phyloP scores from a whole-genome alignment of 2,113 vertebrate species.

The Leptodactylus fuscus region DNA sequence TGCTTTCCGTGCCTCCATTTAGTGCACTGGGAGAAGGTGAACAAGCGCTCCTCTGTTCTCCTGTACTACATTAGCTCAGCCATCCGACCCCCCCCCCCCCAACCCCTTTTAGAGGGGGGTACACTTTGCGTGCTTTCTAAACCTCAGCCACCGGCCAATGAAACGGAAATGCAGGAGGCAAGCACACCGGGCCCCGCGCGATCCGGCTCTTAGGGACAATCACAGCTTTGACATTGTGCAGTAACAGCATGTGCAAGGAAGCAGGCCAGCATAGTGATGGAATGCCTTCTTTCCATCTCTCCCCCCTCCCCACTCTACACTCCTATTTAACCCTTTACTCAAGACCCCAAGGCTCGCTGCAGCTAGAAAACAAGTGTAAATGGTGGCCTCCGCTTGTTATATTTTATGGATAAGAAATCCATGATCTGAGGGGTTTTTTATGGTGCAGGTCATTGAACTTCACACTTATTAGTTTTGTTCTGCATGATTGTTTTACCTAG shows the following conservation, averaged over 20 bases:
- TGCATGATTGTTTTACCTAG: too few relatives aligned
- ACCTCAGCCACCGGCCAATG: slow-evolving; percentile 56
- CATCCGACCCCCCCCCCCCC: not conserved
- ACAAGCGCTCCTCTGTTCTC: slow-evolving; percentile 59
- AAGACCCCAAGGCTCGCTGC: not conserved
- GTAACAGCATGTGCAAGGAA: slow-evolving; percentile 58
- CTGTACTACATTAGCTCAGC: slow-evolving; percentile 51
- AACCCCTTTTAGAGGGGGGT: not conserved
- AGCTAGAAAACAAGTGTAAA: not conserved
- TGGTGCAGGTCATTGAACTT: too few relatives aligned
- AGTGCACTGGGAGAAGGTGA: slow-evolving; percentile 48
- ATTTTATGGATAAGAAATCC: not conserved
- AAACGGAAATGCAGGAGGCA: slow-evolving; percentile 59
- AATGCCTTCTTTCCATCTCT: slow-evolving; percentile 47
- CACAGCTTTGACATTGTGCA: slow-evolving; percentile 61
- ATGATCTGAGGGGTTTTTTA: too few relatives aligned
- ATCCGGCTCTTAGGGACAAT: slow-evolving; percentile 57
- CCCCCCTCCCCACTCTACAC: slow-evolving; percentile 11
- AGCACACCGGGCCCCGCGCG: slow-evolving; percentile 45
- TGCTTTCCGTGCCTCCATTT: slow-evolving; percentile 41
- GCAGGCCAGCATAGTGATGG: slow-evolving; percentile 54
- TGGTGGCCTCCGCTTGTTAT: not conserved
- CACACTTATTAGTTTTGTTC: too few relatives aligned
- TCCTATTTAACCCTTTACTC: slow-evolving; percentile 33
- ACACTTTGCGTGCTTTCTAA: slow-evolving; percentile 53